These are phyloP conservation scores for Hetaerina americana DNA, from an alignment of 1,140 invertebrate genomes.

Conservation along the genomic window DNA sequence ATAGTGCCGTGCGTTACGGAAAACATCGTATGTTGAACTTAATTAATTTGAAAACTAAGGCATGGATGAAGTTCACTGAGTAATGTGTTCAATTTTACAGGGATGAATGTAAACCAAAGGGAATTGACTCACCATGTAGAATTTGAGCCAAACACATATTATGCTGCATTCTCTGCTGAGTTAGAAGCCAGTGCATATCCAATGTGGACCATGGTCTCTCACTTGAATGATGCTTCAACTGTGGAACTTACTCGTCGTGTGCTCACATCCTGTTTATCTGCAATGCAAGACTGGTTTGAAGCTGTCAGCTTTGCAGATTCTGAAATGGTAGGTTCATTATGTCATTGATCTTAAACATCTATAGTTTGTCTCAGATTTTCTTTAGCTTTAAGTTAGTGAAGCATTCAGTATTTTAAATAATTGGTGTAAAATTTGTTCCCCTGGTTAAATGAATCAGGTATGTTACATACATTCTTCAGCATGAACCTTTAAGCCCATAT, in stretches of 20 bases:
- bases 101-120: slow-evolving; percentile 90
- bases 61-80: neutral
- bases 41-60: no score
- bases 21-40: no score
- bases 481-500: no score
- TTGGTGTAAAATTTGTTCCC: no score
- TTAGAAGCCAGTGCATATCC: slow-evolving; percentile 90
- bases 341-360: no score
- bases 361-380: no score
- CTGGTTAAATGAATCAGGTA: no score
- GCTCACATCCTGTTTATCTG: slow-evolving; percentile 54
- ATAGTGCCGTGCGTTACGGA: no score
- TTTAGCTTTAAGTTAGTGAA: no score
- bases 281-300: slow-evolving; percentile 75
- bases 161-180: slow-evolving; percentile 92
- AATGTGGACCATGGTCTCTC: slow-evolving; percentile 90
- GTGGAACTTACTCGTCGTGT: slow-evolving; percentile 59
- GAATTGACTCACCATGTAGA: slow-evolving; percentile 86
- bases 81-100: slow-evolving; percentile 30
- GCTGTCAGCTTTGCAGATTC: slow-evolving; percentile 59
- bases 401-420: no score
- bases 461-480: no score
- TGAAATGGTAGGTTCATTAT: slow-evolving; percentile 40
- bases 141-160: slow-evolving; percentile 93
- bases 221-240: slow-evolving; percentile 61